These are phyloP conservation scores for Megatriorchis doriae DNA, from an alignment of 2,113 vertebrate genomes.

Conservation along the genomic window DNA sequence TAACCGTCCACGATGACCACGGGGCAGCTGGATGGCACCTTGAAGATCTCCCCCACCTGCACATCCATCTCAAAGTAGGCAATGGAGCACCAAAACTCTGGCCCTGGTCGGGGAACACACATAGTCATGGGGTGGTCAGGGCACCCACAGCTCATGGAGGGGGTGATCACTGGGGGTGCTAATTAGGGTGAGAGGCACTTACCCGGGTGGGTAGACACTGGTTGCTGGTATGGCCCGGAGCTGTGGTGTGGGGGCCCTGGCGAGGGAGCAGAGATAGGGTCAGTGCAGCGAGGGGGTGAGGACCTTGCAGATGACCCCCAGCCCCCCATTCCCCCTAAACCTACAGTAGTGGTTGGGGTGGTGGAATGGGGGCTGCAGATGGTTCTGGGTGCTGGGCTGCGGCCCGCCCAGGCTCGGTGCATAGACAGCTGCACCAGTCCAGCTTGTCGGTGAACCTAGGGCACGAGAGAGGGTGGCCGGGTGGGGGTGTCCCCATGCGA, in stretches of 20 bases:
- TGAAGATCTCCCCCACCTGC: slow-evolving; percentile 83
- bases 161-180: not conserved
- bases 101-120: slow-evolving; percentile 32
- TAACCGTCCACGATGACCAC: slow-evolving; percentile 79
- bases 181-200: not conserved
- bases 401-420: slow-evolving; percentile 37
- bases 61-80: slow-evolving; percentile 82
- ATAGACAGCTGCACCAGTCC: slow-evolving; percentile 72
- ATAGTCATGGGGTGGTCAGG: not conserved
- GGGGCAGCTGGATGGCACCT: slow-evolving; percentile 76
- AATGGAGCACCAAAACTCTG: slow-evolving; percentile 81
- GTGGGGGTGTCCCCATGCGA: no score
- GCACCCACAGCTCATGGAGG: not conserved
- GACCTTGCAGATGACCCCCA: not conserved
- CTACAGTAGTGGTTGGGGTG: slow-evolving; percentile 75
- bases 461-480: not conserved
- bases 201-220: slow-evolving; percentile 50
- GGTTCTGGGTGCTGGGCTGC: not conserved
- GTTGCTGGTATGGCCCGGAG: slow-evolving; percentile 57
- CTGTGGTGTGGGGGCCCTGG: slow-evolving; percentile 80
- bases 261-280: not conserved
- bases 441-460: not conserved
- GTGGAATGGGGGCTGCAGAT: slow-evolving; percentile 63
- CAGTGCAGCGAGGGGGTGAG: no score
- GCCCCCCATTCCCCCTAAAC: not conserved